Percentiles rank a stretch among this genome's conserved stretches.
phyloP scores from a whole-genome alignment of 2,888 invertebrate species.

The Melitaea athalia region DNA sequence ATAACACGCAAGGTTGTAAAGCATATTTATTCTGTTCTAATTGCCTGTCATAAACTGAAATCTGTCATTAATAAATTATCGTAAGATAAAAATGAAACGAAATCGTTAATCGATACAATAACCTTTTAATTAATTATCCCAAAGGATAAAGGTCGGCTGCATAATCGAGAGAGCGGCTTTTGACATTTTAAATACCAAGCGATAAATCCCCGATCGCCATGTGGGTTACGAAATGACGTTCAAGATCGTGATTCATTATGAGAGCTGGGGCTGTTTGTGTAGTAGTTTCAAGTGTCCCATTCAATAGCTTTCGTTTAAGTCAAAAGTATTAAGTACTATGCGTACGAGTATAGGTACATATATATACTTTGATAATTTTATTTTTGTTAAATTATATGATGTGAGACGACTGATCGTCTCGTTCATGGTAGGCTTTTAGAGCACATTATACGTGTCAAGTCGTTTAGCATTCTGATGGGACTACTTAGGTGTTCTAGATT shows the following conservation, averaged over 20 bases:
- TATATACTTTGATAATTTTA: slow-evolving; percentile 1
- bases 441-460: slow-evolving; percentile 23
- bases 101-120: slow-evolving; percentile 15
- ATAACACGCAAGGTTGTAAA: background rate
- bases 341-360: too few relatives aligned
- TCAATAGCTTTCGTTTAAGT: background rate
- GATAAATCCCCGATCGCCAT: slow-evolving; percentile 34
- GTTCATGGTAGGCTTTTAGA: background rate
- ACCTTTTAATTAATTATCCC: slow-evolving; percentile 17
- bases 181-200: slow-evolving; percentile 25
- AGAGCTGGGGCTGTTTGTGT: slow-evolving; percentile 27
- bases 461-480: slow-evolving; percentile 34
- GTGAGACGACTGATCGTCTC: slow-evolving; percentile 1
- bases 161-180: slow-evolving; percentile 30
- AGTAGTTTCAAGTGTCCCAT: slow-evolving; percentile 12
- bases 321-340: background rate
- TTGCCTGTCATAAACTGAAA: background rate
- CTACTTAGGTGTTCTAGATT: slow-evolving; percentile 38
- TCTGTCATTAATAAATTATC: background rate
- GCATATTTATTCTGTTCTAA: background rate
- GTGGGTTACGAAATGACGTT: slow-evolving; percentile 30
- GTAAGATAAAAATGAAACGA: background rate
- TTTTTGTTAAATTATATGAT: background rate
- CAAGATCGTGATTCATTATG: slow-evolving; percentile 30
- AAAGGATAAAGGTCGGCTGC: slow-evolving; percentile 20